Evolutionary conservation across 35 echinoderm and acorn worm species (phyloP).

Genomic region (Ophiothrix spiculata): DNA sequence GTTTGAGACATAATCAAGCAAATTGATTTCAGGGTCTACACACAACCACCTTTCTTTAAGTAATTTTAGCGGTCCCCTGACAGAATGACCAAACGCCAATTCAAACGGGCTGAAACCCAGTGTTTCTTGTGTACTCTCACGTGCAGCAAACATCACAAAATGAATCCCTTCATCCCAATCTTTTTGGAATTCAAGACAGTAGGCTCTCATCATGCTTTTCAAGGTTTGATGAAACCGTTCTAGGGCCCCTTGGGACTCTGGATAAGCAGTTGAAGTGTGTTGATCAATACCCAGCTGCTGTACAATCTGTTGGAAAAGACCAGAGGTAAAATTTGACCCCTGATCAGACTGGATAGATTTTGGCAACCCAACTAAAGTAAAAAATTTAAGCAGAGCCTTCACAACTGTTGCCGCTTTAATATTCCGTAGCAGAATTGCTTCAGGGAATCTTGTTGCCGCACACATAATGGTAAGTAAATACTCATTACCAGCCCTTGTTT

Average conservation of each 20-base stretch:
- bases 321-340: slow-evolving; percentile 63
- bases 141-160: slow-evolving; percentile 43
- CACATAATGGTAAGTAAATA: slow-evolving; percentile 70
- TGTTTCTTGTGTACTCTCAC: slow-evolving; percentile 25
- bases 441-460: slow-evolving; percentile 63
- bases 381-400: slow-evolving; percentile 54
- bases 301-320: slow-evolving; percentile 46
- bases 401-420: slow-evolving; percentile 50
- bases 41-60: slow-evolving; percentile 52
- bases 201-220: slow-evolving; percentile 60
- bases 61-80: slow-evolving; percentile 65
- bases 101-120: slow-evolving; percentile 67
- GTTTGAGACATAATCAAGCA: slow-evolving; percentile 65
- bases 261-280: slow-evolving; percentile 30
- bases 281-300: slow-evolving; percentile 46
- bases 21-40: slow-evolving; percentile 20
- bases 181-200: slow-evolving; percentile 29
- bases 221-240: slow-evolving; percentile 57
- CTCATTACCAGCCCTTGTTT: background rate
- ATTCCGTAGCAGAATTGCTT: slow-evolving; percentile 54
- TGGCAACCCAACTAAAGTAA: slow-evolving; percentile 65
- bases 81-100: slow-evolving; percentile 65
- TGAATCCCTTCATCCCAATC: slow-evolving; percentile 60
- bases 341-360: slow-evolving; percentile 65
- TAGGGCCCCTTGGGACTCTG: slow-evolving; percentile 41